phyloP scores from a whole-genome alignment of 2,888 invertebrate genomes.

The Liposcelis brunnea region DNA sequence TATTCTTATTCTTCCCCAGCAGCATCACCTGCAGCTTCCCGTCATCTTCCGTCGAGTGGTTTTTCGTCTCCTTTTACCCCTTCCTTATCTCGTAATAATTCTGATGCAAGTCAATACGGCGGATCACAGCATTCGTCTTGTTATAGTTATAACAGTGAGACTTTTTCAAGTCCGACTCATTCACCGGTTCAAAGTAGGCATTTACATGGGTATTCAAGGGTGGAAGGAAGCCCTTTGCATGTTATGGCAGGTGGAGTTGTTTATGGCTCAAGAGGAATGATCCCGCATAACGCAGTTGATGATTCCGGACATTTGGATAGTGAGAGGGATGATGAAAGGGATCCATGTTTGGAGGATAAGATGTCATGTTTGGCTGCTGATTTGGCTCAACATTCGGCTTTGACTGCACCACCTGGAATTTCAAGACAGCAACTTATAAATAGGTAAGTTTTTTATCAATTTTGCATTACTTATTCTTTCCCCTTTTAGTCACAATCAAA shows the following conservation, averaged over 20 bases:
- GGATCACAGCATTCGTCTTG: slow-evolving; percentile 38
- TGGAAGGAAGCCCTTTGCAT: slow-evolving; percentile 14
- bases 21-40: slow-evolving; percentile 68
- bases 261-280: neutral
- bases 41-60: slow-evolving; percentile 42
- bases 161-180: slow-evolving; percentile 42
- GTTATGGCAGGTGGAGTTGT: slow-evolving; percentile 13
- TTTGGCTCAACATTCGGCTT: slow-evolving; percentile 22
- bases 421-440: slow-evolving; percentile 78
- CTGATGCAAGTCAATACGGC: slow-evolving; percentile 77
- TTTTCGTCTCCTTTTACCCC: slow-evolving; percentile 48
- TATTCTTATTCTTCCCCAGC: slow-evolving; percentile 67
- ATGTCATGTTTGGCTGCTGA: slow-evolving; percentile 22
- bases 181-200: slow-evolving; percentile 54
- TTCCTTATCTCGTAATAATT: slow-evolving; percentile 73
- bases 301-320: slow-evolving; percentile 12
- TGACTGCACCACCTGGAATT: slow-evolving; percentile 56
- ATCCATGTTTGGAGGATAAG: slow-evolving; percentile 19
- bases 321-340: slow-evolving; percentile 15
- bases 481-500: neutral
- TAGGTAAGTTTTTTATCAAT: slow-evolving; percentile 27
- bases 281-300: slow-evolving; percentile 12
- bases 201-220: slow-evolving; percentile 15
- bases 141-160: slow-evolving; percentile 18
- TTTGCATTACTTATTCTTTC: slow-evolving; percentile 1